phyloP scores from a whole-genome alignment of 2,888 invertebrate genomes.

The Campopleginae sp. region DNA sequence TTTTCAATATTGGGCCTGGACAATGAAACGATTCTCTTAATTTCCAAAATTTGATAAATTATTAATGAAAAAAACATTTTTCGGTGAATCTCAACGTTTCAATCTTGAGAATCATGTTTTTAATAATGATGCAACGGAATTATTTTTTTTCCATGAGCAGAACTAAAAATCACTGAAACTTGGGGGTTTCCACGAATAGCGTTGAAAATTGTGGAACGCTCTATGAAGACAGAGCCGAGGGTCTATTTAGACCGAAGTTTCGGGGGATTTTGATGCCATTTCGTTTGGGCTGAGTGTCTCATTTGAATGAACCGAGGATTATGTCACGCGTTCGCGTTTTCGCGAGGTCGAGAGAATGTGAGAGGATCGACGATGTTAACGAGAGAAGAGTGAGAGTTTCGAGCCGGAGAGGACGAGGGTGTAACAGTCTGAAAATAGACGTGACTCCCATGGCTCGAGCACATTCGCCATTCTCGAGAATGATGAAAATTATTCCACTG shows the following conservation, averaged over 20 bases:
- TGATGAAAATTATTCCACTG: constrained; percentile 61
- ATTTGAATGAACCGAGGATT: constrained; percentile 54
- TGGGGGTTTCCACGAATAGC: not conserved
- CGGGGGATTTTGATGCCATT: constrained; percentile 30
- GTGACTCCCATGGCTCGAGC: constrained; percentile 49
- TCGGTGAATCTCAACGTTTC: too few relatives aligned
- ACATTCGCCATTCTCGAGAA: constrained; percentile 37
- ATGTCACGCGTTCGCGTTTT: constrained; percentile 58
- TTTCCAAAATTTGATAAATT: too few relatives aligned
- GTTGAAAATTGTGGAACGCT: constrained; percentile 1
- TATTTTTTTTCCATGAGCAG: too few relatives aligned
- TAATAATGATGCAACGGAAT: too few relatives aligned
- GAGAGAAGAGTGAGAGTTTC: constrained; percentile 20
- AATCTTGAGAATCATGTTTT: too few relatives aligned
- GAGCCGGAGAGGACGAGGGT: constrained; percentile 25
- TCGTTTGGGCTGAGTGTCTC: not conserved
- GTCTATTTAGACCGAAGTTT: not conserved
- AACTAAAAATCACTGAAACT: not conserved
- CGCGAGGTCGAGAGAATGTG: constrained; percentile 47
- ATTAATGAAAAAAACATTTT: too few relatives aligned
- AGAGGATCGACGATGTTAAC: constrained; percentile 34
- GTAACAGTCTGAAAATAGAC: constrained; percentile 63
- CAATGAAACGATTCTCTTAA: too few relatives aligned
- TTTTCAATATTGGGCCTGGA: too few relatives aligned
- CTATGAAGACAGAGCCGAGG: not conserved